Base-by-base conservation (phyloP, 2,113 vertebrate species). In the Gobius niger region DNA sequence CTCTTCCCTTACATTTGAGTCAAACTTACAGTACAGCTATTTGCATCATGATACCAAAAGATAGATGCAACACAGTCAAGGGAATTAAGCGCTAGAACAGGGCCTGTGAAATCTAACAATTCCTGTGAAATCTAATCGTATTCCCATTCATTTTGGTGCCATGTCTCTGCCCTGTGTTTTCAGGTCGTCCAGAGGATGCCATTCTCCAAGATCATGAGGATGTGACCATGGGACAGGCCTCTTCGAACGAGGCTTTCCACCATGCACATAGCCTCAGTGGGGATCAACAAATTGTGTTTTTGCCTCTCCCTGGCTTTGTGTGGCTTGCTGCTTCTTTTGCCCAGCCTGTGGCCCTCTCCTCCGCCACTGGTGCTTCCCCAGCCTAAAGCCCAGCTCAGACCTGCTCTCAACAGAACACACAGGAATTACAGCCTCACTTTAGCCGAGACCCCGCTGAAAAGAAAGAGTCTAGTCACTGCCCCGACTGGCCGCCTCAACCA, bases 211-310 rank as follows among this genome's bases (percentile, higher is more conserved):
- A 44, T 1, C 40, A 49, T 75, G 59, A 80, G 76, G 70, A 72
- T 70, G 62, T 85, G 54, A 92, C 71, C 81, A 92, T 92, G 89
- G 87, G 67, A 72, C 77, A 19, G 7, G 63, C 75, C 52, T 71
- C 59, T 44, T 14, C 56, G 72, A 72, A 19, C 75, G 90, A 86
- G 94, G 94, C 92, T 93, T 44, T 70, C 82, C 89, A 94, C 88
- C 82, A 96, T 96, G 95, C 92, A 86, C 85, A 79, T 92, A 56
- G 90, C 92, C 10, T 90, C 92, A 44, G 67, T 93, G 52, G 90
- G 92, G 54, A 85, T 93, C 75, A 95, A 92, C 83, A 95, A 93
- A 81, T 89, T 88, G 83, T 95, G 95, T 91, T 94, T 97, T 85
- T 88, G 95, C 83, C 89, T 95, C 63, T 93, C 93, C 14, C 81